Percentiles rank a stretch among this genome's conserved stretches.
phyloP scores from a whole-genome alignment of 2,888 invertebrate species.

The Ochropleura leucogaster region DNA sequence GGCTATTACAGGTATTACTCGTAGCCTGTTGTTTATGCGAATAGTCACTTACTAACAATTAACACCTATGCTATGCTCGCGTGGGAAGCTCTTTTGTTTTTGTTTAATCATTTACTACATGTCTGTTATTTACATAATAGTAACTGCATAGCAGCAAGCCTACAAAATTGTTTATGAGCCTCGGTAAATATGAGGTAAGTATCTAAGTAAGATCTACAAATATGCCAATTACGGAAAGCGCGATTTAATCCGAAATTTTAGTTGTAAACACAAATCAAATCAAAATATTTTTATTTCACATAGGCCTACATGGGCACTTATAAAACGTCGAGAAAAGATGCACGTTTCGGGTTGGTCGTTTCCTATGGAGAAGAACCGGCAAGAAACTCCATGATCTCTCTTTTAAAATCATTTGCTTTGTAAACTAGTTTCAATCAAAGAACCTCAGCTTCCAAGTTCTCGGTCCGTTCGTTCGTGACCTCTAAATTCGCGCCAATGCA shows the following conservation, averaged over 20 bases:
- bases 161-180: constrained; percentile 2
- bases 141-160: not conserved
- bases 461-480: constrained; percentile 68
- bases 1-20: constrained; percentile 11
- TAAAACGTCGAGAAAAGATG: too few relatives aligned
- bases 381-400: too few relatives aligned
- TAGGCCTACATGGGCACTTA: too few relatives aligned
- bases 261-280: not conserved
- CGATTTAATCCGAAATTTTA: not conserved
- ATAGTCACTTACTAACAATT: constrained; percentile 45
- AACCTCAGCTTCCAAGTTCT: constrained; percentile 57
- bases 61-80: constrained; percentile 43
- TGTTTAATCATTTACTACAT: constrained; percentile 46
- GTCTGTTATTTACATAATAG: constrained; percentile 34
- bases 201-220: not conserved
- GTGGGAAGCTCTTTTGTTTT: constrained; percentile 55
- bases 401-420: too few relatives aligned
- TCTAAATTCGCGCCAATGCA: constrained; percentile 68
- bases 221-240: not conserved
- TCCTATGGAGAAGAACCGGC: too few relatives aligned
- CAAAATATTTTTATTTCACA: too few relatives aligned
- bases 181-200: not conserved
- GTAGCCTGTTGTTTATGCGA: constrained; percentile 17
- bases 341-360: too few relatives aligned
- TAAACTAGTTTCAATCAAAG: not conserved